These are phyloP conservation scores for Pissodes strobi DNA, from an alignment of 1,140 invertebrate species.

Conservation along the genomic window DNA sequence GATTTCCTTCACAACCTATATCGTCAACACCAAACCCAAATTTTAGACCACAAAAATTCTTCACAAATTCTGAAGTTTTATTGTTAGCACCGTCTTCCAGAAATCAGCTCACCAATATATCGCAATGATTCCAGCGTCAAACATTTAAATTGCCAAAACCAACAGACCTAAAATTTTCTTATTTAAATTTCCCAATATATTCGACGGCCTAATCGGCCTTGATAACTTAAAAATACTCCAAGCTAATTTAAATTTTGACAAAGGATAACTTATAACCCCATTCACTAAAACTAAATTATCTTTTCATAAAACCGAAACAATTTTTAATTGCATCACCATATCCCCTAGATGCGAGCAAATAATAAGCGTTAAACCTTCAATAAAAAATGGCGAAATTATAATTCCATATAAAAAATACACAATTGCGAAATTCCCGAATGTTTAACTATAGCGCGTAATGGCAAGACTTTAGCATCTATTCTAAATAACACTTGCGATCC, in stretches of 20 bases:
- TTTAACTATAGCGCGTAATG: slow-evolving; percentile 3
- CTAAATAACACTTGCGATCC: slow-evolving; percentile 15
- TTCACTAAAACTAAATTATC: slow-evolving; percentile 15
- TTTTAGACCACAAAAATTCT: slow-evolving; percentile 9
- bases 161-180: slow-evolving; percentile 17
- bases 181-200: slow-evolving; percentile 12
- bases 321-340: slow-evolving; percentile 12
- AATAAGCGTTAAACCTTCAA: slow-evolving; percentile 18
- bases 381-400: slow-evolving; percentile 19
- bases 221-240: slow-evolving; percentile 9
- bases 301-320: slow-evolving; percentile 19
- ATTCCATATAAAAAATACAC: slow-evolving; percentile 18
- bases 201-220: slow-evolving; percentile 6
- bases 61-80: slow-evolving; percentile 6
- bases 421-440: slow-evolving; percentile 16
- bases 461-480: slow-evolving; percentile 18
- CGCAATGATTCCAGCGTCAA: slow-evolving; percentile 9
- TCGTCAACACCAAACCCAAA: background rate
- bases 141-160: slow-evolving; percentile 13
- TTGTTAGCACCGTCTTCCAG: no score
- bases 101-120: slow-evolving; percentile 6
- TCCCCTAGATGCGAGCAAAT: slow-evolving; percentile 11
- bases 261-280: slow-evolving; percentile 9
- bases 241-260: slow-evolving; percentile 16
- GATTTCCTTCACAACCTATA: background rate